Evolutionary conservation across 2,797 vertebrate species (phyloP).

Genomic region (Anolis apletophallus): DNA sequence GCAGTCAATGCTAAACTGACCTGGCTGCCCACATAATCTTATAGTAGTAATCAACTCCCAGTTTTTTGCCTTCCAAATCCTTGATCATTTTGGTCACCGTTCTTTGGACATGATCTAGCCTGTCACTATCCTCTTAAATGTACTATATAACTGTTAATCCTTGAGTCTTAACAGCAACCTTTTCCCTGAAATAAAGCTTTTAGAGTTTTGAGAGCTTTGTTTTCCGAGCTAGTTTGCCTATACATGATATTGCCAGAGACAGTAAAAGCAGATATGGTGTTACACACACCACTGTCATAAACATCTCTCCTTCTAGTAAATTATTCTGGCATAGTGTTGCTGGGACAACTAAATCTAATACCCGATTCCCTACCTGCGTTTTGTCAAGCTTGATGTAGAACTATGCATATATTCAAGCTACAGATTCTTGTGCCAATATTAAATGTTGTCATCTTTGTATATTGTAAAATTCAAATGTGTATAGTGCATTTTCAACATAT

Average conservation of each 20-base stretch:
- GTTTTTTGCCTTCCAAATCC: too few species aligned
- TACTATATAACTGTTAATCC: too few species aligned
- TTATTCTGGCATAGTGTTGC: slow-evolving; percentile 1
- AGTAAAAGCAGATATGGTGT: not conserved
- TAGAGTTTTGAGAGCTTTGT: too few species aligned
- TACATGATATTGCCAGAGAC: not conserved
- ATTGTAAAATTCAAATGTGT: not conserved
- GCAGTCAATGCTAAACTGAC: not conserved
- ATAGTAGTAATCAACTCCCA: too few species aligned
- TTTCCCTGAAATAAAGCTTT: too few species aligned
- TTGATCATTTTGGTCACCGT: too few species aligned
- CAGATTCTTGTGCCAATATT: not conserved
- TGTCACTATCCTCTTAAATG: too few species aligned
- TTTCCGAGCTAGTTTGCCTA: too few species aligned
- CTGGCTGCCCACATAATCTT: not conserved
- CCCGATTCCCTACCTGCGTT: not conserved
- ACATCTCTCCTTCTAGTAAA: not conserved
- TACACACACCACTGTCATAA: slow-evolving; percentile 1
- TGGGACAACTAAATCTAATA: not conserved
- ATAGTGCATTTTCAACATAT: not conserved
- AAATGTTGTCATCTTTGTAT: not conserved
- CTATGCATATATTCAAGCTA: not conserved
- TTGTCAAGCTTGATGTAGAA: not conserved
- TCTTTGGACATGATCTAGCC: too few species aligned
- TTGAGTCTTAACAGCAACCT: too few species aligned